Base-by-base conservation (phyloP, 1,140 invertebrate species). In the Drosophila pandora region DNA sequence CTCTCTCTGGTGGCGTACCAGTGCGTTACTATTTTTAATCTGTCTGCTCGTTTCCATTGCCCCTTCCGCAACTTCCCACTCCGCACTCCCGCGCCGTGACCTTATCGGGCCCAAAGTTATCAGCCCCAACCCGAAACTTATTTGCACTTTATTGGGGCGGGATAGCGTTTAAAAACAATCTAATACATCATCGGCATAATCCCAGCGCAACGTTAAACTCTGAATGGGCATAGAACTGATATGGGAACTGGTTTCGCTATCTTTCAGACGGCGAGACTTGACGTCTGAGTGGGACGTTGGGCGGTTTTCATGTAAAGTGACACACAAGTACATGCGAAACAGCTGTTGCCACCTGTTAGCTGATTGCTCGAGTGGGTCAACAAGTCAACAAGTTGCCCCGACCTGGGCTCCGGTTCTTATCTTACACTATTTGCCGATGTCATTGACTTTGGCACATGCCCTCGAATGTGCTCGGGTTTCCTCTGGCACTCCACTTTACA, bases 281-380 rank as follows among this genome's bases (percentile, higher is more conserved):
- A 3, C 41, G 70, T 74, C 70, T 61, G 43, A 22, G 34, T 43
- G 41, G 41, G 41, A 6, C 4, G n/a, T 5, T 21, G 41, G 41
- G 41, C 13, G 17, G n/a, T n/a, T 13, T 2, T 28, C 25, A 28
- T 28, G 25, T 28, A 28, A 2, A n/a, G 37, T 2, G 2, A 17
- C 9, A 2, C 41, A 43, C 10, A 43, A 2, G 22, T 17, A 8
- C 5, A 22, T 21, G 58, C 17, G 21, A 17, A 58, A 58, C 60
- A 75, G 71, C 70, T 75, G 71, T 69, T 69, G 23, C 21, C 12
- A 32, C 65, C 25, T 48, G 41, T 64, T 75, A 43, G 34, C 71
- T 53, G 70, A 64, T 71, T 50, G 67, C 65, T 71, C 45, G 22
- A 59, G 28, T 71, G 34, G 68, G 68, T 60, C 68, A 57, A 64